phyloP scores from a whole-genome alignment of 2,797 vertebrate species.

The Siniperca scherzeri region DNA sequence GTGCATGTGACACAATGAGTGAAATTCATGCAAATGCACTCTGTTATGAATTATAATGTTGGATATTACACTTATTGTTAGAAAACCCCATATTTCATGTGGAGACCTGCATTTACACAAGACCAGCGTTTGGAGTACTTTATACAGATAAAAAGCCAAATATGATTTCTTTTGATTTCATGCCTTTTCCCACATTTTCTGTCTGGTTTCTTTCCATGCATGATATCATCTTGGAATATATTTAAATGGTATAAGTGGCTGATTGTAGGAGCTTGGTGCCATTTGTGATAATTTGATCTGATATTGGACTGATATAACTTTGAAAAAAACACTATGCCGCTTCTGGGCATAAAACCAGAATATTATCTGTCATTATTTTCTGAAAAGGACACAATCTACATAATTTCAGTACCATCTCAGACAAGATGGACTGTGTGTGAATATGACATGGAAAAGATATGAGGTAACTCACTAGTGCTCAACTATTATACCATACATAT shows the following conservation, averaged over 20 bases:
- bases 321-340: conserved; percentile 24
- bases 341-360: conserved; percentile 16
- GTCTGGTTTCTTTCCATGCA: conserved; percentile 1
- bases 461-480: not conserved
- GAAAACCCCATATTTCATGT: conserved; percentile 18
- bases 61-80: conserved; percentile 19
- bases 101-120: conserved; percentile 14
- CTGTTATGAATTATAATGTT: conserved; percentile 32
- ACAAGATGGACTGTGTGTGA: conserved; percentile 12
- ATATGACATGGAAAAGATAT: not conserved
- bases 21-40: conserved; percentile 69
- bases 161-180: conserved; percentile 37
- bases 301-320: conserved; percentile 1
- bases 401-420: conserved; percentile 1
- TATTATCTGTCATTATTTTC: conserved; percentile 21
- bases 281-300: conserved; percentile 43
- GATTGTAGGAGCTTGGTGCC: conserved; percentile 11
- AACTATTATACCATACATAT: not conserved
- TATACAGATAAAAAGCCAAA: conserved; percentile 25
- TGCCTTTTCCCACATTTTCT: conserved; percentile 1
- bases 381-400: conserved; percentile 21
- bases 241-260: conserved; percentile 11
- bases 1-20: conserved; percentile 55
- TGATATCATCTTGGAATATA: conserved; percentile 29
- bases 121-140: not conserved